Conservation (phyloP, 2,888 invertebrate species). For the Pediacus dermestoides region DNA sequence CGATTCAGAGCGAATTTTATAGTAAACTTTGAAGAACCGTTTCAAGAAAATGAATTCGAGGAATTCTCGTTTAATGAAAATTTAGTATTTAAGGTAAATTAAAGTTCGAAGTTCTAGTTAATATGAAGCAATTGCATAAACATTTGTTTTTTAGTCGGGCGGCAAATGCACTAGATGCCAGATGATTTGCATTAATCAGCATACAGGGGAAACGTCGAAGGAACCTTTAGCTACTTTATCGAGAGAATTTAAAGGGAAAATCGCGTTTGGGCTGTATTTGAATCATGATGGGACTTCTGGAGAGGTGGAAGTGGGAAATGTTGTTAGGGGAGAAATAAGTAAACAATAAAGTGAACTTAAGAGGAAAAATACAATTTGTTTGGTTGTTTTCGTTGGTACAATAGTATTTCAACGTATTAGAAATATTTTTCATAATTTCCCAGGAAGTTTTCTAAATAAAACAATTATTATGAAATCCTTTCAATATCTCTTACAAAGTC, state of each 20-base stretch:
- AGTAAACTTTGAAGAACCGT: constrained; percentile 66
- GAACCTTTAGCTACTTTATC: constrained; percentile 77
- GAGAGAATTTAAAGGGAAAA: constrained; percentile 69
- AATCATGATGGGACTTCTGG: constrained; percentile 21
- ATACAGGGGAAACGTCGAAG: constrained; percentile 71
- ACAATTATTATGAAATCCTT: too few relatives aligned
- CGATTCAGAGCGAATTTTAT: constrained; percentile 92
- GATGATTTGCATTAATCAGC: constrained; percentile 93
- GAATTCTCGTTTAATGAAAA: constrained; percentile 61
- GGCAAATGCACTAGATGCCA: constrained; percentile 87
- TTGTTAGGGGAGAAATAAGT: constrained; percentile 10
- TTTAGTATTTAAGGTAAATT: constrained; percentile 60
- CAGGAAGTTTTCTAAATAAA: too few relatives aligned
- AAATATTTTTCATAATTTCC: too few relatives aligned
- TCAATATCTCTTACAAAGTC: too few relatives aligned
- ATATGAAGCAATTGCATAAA: constrained; percentile 5
- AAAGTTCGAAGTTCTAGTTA: too few relatives aligned
- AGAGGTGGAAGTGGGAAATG: constrained; percentile 16
- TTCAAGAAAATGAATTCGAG: constrained; percentile 74
- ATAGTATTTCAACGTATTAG: too few relatives aligned
- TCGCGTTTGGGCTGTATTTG: constrained; percentile 79
- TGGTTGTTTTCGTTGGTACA: too few relatives aligned
- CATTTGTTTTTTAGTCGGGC: constrained; percentile 57
- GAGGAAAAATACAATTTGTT: too few relatives aligned
- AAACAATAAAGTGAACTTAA: too few relatives aligned